Percentiles rank a stretch among this genome's conserved stretches.
Evolutionary conservation across 2,113 vertebrate species (phyloP).

Genomic region (Corvus moneduloides): DNA sequence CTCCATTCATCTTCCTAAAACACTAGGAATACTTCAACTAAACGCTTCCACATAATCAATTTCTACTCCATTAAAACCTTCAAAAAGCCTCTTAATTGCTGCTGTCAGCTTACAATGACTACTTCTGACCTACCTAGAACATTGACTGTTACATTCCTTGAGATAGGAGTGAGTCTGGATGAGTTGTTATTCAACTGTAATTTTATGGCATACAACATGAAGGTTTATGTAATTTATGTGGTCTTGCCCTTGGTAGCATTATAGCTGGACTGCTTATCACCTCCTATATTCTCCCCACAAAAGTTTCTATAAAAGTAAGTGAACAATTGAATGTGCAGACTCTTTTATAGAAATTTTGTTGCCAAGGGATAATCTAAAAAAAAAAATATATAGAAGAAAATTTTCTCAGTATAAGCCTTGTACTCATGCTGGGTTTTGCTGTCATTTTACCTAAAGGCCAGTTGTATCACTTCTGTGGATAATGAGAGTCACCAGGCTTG

Average conservation of each 20-base stretch:
- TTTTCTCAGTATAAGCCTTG: background rate
- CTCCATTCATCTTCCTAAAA: background rate
- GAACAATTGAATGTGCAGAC: background rate
- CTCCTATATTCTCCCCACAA: background rate
- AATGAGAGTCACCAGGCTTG: background rate
- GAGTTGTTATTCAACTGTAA: background rate
- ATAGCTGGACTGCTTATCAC: background rate
- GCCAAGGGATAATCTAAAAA: too few relatives aligned
- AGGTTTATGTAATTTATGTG: background rate
- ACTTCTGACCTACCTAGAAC: background rate
- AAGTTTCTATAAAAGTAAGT: background rate
- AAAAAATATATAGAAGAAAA: background rate
- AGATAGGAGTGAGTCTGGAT: background rate
- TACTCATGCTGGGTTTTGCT: background rate
- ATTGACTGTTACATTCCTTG: background rate
- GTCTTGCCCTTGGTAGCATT: background rate
- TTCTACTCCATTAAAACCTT: background rate
- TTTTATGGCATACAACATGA: background rate
- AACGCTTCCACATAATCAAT: accelerated
- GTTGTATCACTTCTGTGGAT: accelerated
- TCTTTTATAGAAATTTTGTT: too few relatives aligned
- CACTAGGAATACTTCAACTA: background rate
- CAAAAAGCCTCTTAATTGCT: background rate
- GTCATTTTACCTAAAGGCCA: background rate
- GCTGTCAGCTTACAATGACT: background rate